Conservation (phyloP, 2,888 invertebrate species). For the Cyrtodaria siliqua region DNA sequence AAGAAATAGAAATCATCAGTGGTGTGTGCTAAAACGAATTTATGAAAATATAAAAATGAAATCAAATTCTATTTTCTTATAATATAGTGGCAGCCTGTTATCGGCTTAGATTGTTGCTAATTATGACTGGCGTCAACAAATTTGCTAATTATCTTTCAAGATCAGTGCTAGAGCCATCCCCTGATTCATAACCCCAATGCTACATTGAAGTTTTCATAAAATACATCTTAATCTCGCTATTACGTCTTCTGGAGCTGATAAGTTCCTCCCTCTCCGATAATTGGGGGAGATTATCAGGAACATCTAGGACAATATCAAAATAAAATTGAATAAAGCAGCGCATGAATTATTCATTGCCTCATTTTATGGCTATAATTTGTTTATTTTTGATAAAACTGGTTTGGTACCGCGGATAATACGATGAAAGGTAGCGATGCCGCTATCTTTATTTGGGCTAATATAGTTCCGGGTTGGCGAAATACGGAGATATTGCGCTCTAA, state of each 20-base stretch:
- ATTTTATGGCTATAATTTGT: slow-evolving; percentile 36
- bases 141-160: background rate
- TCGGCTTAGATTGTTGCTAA: slow-evolving; percentile 5
- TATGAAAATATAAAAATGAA: no score
- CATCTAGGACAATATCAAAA: slow-evolving; percentile 21
- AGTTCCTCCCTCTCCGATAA: slow-evolving; percentile 5
- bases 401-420: slow-evolving; percentile 2
- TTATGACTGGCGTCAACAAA: background rate
- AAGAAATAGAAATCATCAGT: no score
- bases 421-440: background rate
- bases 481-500: no score
- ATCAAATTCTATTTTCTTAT: no score
- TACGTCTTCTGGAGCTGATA: slow-evolving; percentile 3
- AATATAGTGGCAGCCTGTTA: slow-evolving; percentile 1
- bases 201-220: slow-evolving; percentile 7
- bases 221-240: slow-evolving; percentile 4
- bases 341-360: slow-evolving; percentile 49
- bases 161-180: background rate
- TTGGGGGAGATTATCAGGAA: slow-evolving; percentile 32
- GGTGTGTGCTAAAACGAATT: no score
- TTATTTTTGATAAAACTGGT: slow-evolving; percentile 31
- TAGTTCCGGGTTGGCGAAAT: no score
- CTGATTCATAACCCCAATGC: slow-evolving; percentile 6
- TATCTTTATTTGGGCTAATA: background rate
- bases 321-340: slow-evolving; percentile 24